Conservation (phyloP, 2,113 vertebrate genomes). For the Tringa solitaria region DNA sequence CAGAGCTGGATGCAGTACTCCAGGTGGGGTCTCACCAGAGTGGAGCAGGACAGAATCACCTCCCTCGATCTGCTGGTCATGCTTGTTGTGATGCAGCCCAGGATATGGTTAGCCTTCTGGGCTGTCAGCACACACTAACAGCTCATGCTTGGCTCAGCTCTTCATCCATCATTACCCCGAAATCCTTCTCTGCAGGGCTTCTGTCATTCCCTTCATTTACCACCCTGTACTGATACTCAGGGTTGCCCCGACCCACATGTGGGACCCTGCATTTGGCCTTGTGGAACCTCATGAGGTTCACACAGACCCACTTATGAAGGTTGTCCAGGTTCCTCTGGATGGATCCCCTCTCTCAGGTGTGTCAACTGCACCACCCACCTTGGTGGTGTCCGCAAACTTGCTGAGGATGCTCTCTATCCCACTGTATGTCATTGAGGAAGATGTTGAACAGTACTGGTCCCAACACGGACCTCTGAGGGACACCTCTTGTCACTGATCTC, state of each 20-base stretch:
- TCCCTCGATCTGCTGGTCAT: neutral
- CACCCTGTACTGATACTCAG: neutral
- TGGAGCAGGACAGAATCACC: neutral
- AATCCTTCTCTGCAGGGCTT: neutral
- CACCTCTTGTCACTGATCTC: neutral
- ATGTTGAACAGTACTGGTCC: neutral
- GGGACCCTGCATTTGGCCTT: neutral
- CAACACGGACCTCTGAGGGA: neutral
- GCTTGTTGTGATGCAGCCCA: neutral
- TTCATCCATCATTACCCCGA: neutral
- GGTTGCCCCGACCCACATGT: neutral
- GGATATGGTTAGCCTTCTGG: neutral
- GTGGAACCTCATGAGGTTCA: neutral
- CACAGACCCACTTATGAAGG: neutral
- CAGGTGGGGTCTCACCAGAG: neutral
- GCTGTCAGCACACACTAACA: neutral
- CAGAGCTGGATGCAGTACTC: neutral
- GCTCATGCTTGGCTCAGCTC: neutral
- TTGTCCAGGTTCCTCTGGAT: neutral
- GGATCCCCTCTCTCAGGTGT: neutral
- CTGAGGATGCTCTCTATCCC: neutral
- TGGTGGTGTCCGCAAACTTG: neutral
- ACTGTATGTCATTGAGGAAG: neutral
- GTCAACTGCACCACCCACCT: neutral
- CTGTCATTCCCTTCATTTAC: neutral